Evolutionary conservation across 1,140 invertebrate genomes (phyloP).

Genomic region (Alviniconcha marisindica): DNA sequence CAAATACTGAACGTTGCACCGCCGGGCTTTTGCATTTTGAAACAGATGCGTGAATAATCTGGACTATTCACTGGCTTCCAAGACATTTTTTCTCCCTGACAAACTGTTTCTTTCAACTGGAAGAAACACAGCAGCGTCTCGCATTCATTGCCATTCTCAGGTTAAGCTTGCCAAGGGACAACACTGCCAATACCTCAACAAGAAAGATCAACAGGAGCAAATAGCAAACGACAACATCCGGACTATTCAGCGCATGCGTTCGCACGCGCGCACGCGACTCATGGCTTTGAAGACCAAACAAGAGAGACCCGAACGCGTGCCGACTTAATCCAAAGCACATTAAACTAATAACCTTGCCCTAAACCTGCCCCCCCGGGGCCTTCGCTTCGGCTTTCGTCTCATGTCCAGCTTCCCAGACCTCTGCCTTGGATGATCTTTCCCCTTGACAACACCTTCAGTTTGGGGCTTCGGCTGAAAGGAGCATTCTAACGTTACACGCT

Average conservation of each 20-base stretch:
- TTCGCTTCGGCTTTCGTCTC: no score
- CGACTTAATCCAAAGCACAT: background rate
- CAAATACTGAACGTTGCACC: no score
- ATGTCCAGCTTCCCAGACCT: no score
- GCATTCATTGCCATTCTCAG: background rate
- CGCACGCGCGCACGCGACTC: background rate
- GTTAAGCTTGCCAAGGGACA: background rate
- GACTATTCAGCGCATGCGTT: background rate
- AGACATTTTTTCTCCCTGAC: no score
- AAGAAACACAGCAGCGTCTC: background rate
- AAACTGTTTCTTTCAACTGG: background rate
- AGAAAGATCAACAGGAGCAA: background rate
- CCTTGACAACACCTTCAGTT: no score
- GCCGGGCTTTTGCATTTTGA: no score
- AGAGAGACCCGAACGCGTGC: background rate
- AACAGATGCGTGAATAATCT: no score
- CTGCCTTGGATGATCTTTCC: no score
- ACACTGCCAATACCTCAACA: background rate
- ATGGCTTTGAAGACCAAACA: background rate
- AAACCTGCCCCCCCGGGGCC: no score
- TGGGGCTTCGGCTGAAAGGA: no score
- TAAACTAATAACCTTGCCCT: background rate
- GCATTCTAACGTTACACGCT: no score
- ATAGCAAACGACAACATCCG: conserved; percentile 1
- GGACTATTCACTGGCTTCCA: no score